Conservation (phyloP, 53 echinoderm and acorn worm species). For the Echinarachnius parma region DNA sequence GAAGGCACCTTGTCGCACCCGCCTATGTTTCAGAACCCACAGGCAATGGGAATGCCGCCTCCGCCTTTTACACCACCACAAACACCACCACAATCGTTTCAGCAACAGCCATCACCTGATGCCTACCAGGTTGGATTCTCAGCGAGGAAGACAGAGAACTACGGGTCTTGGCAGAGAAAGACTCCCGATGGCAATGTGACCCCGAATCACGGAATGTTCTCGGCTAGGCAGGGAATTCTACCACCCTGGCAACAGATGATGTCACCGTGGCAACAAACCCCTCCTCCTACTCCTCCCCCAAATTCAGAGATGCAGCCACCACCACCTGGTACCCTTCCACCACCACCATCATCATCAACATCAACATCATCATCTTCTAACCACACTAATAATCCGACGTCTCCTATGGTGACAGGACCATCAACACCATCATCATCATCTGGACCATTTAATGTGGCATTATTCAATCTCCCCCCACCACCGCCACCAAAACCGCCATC, state of each 20-base stretch:
- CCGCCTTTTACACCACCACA: not conserved
- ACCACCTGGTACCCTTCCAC: too few species aligned
- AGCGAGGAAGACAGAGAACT: not conserved
- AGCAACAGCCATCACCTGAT: not conserved
- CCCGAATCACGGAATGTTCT: not conserved
- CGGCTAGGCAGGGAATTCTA: not conserved
- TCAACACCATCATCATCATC: too few species aligned
- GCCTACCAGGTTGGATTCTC: not conserved
- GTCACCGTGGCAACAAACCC: not conserved
- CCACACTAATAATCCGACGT: too few species aligned
- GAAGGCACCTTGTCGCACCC: not conserved
- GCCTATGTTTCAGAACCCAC: constrained; percentile 25
- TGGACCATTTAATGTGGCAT: too few species aligned
- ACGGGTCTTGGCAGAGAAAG: not conserved
- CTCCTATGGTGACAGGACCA: too few species aligned
- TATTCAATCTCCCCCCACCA: not conserved
- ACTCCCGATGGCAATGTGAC: not conserved
- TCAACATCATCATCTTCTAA: too few species aligned
- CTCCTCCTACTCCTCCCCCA: constrained; percentile 1
- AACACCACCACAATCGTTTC: not conserved
- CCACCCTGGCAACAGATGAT: constrained; percentile 11
- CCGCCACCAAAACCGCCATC: too few species aligned
- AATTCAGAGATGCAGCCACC: not conserved
- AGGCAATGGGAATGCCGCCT: not conserved
- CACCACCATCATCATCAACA: too few species aligned